Evolutionary conservation across 2,888 invertebrate species (phyloP), one percentile per base, ranked within the genome.

Genomic region (Elegia similella): DNA sequence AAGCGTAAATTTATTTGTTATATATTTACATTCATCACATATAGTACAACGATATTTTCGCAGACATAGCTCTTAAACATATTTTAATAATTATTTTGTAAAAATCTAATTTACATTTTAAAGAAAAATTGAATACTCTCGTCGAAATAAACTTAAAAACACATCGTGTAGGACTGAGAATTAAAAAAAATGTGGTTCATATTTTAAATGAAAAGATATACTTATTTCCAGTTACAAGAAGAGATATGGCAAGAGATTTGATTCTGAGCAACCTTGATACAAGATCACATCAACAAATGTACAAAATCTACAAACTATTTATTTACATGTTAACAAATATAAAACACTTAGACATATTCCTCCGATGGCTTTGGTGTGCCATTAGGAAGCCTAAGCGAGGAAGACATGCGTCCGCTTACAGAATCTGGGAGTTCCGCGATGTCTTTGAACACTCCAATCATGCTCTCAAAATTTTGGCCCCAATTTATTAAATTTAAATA

Each of bases 381-480:
- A 66, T 94, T 92, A 63, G 96, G 95, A 79, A 96, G 92, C 79
- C 96, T 93, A 62, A 96, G 87, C 16, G 95, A 95, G 63, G 94
- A 93, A 64, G 95, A 93, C 75, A 95, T 94, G 69, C 96, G 92
- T 61, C 95, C 94, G 68, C 94, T 94, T 17, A 95, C 95, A 52
- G 95, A 93, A 79, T 98, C 98, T 3, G 98, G 98, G 69, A 98
- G 88, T 86, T 98, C 97, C 48, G 98, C 98, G 73, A 98, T 98
- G 86, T 98, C 98, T 89, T 97, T 98, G 78, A 98, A 98, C 52
- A 98, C 98, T 29, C 98, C 98, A 63, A 98, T 97, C 78, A 98
- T 93, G 81, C 96, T 98, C 84, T 98, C 97, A 84, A 98, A 98
- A 87, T 98, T 98, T 16, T 98, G 97, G 7, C 98, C 98, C 98